Conservation (phyloP, 2,113 vertebrate species). For the Dipodomys merriami region DNA sequence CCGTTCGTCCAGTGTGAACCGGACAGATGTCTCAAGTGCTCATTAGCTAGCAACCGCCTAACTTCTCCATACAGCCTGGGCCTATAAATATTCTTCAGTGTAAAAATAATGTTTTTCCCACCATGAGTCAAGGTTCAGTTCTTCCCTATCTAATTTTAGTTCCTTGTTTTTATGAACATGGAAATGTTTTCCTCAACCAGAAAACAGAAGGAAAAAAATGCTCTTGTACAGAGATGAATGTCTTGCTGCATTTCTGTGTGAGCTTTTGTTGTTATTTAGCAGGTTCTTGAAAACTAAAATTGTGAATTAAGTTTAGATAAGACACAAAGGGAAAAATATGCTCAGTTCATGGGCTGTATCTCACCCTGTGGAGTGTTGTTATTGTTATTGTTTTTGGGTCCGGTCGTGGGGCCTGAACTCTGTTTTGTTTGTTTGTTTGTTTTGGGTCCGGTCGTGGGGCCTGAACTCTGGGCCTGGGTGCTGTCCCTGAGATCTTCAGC, state of each 20-base stretch:
- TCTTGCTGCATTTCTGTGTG: neutral
- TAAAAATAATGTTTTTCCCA: constrained; percentile 77
- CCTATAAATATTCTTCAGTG: constrained; percentile 69
- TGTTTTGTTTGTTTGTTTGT: too few relatives aligned
- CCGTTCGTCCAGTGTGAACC: constrained; percentile 1
- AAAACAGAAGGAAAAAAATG: constrained; percentile 59
- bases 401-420: too few relatives aligned
- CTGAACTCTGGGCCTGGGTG: too few relatives aligned
- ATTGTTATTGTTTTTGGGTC: too few relatives aligned
- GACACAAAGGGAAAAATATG: neutral
- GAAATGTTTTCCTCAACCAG: constrained; percentile 76
- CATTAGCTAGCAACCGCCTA: neutral
- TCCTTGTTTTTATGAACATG: constrained; percentile 78
- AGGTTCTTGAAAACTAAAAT: constrained; percentile 41
- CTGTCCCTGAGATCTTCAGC: too few relatives aligned
- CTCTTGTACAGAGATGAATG: neutral
- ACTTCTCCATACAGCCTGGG: constrained; percentile 60
- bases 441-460: too few relatives aligned
- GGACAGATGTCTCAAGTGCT: neutral
- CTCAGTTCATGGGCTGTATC: neutral
- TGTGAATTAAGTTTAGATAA: neutral
- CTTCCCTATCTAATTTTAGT: constrained; percentile 78
- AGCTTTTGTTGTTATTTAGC: neutral
- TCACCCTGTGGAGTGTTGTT: neutral
- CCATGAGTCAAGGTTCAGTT: constrained; percentile 66